phyloP scores from a whole-genome alignment of 2,797 vertebrate genomes.

The Setipinna tenuifilis region DNA sequence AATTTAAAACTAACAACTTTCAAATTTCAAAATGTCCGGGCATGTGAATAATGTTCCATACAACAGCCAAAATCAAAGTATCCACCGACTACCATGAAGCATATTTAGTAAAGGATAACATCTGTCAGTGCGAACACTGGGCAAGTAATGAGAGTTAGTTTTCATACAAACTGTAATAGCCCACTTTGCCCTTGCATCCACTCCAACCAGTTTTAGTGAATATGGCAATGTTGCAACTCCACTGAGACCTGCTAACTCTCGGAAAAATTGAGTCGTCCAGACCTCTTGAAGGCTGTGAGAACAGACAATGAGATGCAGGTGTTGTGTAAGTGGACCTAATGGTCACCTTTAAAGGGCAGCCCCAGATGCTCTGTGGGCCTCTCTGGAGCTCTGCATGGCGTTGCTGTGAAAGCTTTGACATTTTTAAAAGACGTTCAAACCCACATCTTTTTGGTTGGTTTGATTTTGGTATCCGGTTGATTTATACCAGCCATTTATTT shows the following conservation, averaged over 20 bases:
- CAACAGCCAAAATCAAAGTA: background rate
- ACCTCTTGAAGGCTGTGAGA: background rate
- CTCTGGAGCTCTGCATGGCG: too few relatives aligned
- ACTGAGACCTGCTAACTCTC: background rate
- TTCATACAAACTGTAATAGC: conserved; percentile 27
- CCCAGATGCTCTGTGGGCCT: background rate
- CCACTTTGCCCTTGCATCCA: background rate
- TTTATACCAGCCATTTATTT: too few relatives aligned
- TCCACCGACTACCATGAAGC: background rate
- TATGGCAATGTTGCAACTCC: background rate
- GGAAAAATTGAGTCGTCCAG: background rate
- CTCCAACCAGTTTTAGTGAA: background rate
- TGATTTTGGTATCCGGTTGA: too few relatives aligned
- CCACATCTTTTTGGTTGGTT: too few relatives aligned
- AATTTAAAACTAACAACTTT: background rate
- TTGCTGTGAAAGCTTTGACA: too few relatives aligned
- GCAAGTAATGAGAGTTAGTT: conserved; percentile 43
- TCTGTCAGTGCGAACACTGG: conserved; percentile 37
- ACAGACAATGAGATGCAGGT: conserved; percentile 2
- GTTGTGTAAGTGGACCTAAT: background rate
- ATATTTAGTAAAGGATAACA: conserved; percentile 26
- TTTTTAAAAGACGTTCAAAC: too few relatives aligned
- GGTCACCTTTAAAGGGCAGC: background rate
- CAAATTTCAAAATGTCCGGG: background rate
- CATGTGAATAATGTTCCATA: background rate